Evolutionary conservation across 2,888 invertebrate species (phyloP), one percentile per base, ranked within the genome.

Genomic region (Limnephilus marmoratus): DNA sequence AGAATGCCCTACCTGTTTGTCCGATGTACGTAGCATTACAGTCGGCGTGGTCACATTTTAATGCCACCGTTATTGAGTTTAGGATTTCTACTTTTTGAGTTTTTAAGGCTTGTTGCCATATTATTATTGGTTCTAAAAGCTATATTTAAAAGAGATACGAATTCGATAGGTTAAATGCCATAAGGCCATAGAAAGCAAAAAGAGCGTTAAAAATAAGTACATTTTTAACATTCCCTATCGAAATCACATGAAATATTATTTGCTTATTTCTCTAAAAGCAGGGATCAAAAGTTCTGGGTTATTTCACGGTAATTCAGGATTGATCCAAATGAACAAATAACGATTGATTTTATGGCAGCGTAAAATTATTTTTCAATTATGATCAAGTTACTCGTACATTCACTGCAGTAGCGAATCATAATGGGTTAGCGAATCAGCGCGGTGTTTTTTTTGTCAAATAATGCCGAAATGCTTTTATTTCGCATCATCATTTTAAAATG

Each of bases 321-420:
- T 68, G 68, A 68, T 68, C 24, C 68, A 7, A 68, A 68, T 9
- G 24, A 24, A 68, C 7, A 68, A 68, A 68, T 45, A 45, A 24
- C 7, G 45, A 24, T 24, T n/a, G n/a, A 68, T 24, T 24, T 24
- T 68, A 68, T 68, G n/a, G 68, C 24, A 68, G 68, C 9, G 68
- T 68, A n/a, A 68, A n/a, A 68, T 68, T 68, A 68, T 68, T 68
- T 68, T 68, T 68, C 68, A 68, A 68, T 68, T 68, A n/a, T n/a
- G 24, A 68, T 68, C 68, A 68, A 68, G 68, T 68, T 1, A 68
- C 24, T 68, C 24, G 24, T 24, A 53, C 15, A 53, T 3, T 53
- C 4, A 24, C 24, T 68, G 53, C 4, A 68, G 53, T 68, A 68
- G 24, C 53, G 53, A 18, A 68, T 68, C 68, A n/a, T 68, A 68